Conservation (phyloP, 2,113 vertebrate species). For the Urocitellus parryii region DNA sequence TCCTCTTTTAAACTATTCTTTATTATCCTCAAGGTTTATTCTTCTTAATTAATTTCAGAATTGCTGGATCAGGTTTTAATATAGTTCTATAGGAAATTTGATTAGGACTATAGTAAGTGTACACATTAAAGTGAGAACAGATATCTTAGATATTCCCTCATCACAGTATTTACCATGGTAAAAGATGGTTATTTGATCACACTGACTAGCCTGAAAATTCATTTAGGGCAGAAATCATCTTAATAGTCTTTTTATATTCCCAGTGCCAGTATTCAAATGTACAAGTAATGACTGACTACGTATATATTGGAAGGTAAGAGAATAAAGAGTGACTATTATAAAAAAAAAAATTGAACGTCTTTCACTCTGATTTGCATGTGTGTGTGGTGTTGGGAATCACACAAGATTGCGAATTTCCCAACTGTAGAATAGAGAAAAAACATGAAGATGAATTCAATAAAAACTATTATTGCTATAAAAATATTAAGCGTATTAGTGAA, state of each 20-base stretch:
- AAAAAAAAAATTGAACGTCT: neutral
- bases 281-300: neutral
- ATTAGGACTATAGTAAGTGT: neutral
- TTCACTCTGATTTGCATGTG: neutral
- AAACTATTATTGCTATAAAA: neutral
- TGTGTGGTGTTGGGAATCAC: neutral
- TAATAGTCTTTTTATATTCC: neutral
- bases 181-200: neutral
- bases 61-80: neutral
- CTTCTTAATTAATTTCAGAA: conserved; percentile 25
- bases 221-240: neutral
- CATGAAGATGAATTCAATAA: neutral
- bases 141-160: neutral
- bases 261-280: neutral
- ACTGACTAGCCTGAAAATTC: neutral
- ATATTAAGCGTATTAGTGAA: neutral
- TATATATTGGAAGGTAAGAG: neutral
- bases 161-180: neutral
- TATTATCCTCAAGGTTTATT: neutral
- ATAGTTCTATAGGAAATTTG: neutral
- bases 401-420: neutral
- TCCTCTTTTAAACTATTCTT: neutral
- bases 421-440: neutral
- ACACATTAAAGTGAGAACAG: neutral
- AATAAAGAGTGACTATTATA: too few species aligned